phyloP scores from a whole-genome alignment of 2,797 vertebrate species.

The Distichodus sexfasciatus region DNA sequence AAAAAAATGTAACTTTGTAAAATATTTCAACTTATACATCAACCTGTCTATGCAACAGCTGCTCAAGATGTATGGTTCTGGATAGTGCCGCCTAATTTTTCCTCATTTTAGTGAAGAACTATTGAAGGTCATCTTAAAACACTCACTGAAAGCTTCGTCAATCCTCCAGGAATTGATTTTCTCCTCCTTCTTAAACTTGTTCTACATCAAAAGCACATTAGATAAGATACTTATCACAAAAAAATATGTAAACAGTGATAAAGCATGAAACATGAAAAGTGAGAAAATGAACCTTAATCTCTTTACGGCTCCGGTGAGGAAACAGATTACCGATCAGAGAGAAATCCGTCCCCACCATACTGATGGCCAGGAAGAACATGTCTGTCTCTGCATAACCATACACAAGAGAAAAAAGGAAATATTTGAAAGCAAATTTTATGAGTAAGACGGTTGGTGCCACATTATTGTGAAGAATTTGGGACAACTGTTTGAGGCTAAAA shows the following conservation, averaged over 20 bases:
- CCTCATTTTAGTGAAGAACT: background rate
- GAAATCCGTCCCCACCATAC: slow-evolving; percentile 98
- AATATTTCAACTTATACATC: too few relatives aligned
- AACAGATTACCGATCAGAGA: slow-evolving; percentile 94
- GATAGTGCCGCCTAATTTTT: too few relatives aligned
- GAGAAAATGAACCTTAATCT: slow-evolving; percentile 85
- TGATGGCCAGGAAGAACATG: slow-evolving; percentile 98
- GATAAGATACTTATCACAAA: background rate
- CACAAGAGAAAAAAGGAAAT: background rate
- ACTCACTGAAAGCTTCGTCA: slow-evolving; percentile 97
- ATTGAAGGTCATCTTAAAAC: background rate
- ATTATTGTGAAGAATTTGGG: too few relatives aligned
- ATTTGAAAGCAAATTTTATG: background rate
- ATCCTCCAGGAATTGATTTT: slow-evolving; percentile 88
- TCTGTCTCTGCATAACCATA: slow-evolving; percentile 83
- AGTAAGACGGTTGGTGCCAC: too few relatives aligned
- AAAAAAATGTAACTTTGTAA: background rate
- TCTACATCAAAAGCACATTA: slow-evolving; percentile 70
- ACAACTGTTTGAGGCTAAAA: too few relatives aligned
- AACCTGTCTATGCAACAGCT: too few relatives aligned
- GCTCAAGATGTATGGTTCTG: too few relatives aligned
- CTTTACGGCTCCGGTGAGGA: slow-evolving; percentile 86
- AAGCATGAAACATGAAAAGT: background rate
- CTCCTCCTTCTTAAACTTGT: slow-evolving; percentile 97
- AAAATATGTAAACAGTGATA: background rate